Conservation (phyloP, 1,140 invertebrate genomes). For the Mylabris phalerata region DNA sequence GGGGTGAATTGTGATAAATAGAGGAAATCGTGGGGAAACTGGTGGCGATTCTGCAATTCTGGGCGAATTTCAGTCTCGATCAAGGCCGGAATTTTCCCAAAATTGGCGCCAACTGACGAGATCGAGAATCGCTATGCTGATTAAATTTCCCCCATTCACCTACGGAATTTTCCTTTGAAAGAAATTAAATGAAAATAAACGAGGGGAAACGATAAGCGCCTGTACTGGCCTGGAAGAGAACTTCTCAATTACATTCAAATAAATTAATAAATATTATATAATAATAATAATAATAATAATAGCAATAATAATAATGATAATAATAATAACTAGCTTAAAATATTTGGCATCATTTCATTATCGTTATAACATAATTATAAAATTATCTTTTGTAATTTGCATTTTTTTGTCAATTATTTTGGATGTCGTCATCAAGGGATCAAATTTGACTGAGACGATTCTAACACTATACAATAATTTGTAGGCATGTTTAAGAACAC, state of each 20-base stretch:
- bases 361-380: constrained; percentile 36
- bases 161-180: constrained; percentile 13
- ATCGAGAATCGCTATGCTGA: no score
- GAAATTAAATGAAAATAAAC: constrained; percentile 18
- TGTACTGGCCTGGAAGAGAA: constrained; percentile 28
- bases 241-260: constrained; percentile 16
- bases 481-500: constrained; percentile 31
- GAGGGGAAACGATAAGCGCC: not conserved
- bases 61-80: no score
- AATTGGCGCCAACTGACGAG: no score
- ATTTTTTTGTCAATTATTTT: constrained; percentile 1
- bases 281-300: constrained; percentile 18
- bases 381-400: constrained; percentile 14
- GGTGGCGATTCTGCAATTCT: no score
- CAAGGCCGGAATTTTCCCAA: no score
- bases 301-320: constrained; percentile 5
- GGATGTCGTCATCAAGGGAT: constrained; percentile 22
- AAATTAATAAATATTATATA: constrained; percentile 20
- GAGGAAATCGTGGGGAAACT: no score
- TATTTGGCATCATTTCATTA: constrained; percentile 39
- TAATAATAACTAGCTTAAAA: constrained; percentile 27
- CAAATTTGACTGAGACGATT: no score
- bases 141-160: no score
- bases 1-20: no score
- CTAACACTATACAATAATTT: constrained; percentile 37